Conservation (phyloP, 2,797 vertebrate genomes). For the Aotus griseimembra region DNA sequence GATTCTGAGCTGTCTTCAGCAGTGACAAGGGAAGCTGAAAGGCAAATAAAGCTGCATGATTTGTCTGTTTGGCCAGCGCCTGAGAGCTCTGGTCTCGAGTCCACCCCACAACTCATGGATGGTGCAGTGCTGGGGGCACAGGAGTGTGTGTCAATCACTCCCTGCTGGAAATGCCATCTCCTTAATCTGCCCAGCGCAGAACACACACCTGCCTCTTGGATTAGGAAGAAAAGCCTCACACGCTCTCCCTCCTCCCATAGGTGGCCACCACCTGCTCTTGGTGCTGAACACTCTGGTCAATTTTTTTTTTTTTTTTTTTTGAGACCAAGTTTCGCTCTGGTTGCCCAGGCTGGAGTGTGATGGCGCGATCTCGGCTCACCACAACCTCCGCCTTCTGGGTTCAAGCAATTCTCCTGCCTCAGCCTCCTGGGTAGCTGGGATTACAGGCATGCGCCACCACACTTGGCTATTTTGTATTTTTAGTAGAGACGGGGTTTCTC, state of each 20-base stretch:
- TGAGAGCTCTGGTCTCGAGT: background rate
- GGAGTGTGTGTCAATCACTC: background rate
- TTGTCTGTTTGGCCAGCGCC: background rate
- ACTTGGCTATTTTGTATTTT: too few relatives aligned
- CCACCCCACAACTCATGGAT: too few relatives aligned
- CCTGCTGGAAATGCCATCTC: background rate
- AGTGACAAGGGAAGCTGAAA: constrained; percentile 94
- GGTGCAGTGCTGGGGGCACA: accelerated
- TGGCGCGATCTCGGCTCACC: too few relatives aligned
- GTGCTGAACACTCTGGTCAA: background rate
- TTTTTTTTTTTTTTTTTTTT: too few relatives aligned
- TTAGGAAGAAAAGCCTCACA: background rate
- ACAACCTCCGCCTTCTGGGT: too few relatives aligned
- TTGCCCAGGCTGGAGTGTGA: too few relatives aligned
- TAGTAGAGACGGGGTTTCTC: too few relatives aligned
- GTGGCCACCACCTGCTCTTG: background rate
- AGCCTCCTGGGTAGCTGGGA: too few relatives aligned
- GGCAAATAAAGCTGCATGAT: background rate
- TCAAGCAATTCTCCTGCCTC: too few relatives aligned
- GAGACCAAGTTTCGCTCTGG: too few relatives aligned
- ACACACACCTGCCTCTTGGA: background rate
- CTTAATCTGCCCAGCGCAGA: background rate
- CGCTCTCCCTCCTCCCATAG: background rate
- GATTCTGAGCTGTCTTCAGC: constrained; percentile 98
- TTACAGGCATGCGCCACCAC: too few relatives aligned